A percentile compares a stretch with the other conserved stretches of the same genome.
phyloP scores from a whole-genome alignment of 2,888 invertebrate species.

The Drosophila kambysellisi region DNA sequence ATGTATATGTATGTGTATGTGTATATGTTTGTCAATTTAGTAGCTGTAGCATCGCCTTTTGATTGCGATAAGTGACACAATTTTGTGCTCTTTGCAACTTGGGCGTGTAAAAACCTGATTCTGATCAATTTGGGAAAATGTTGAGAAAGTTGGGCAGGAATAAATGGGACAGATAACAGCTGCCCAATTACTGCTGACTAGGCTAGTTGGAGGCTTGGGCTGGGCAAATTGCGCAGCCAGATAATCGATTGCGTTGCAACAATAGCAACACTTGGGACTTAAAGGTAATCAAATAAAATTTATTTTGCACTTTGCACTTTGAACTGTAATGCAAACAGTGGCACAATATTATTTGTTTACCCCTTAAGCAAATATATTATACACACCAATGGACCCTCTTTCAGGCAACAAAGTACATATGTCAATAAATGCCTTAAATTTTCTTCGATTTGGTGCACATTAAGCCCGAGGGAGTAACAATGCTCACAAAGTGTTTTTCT shows the following conservation, averaged over 20 bases:
- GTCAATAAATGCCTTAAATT: conserved; percentile 24
- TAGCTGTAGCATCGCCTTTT: conserved; percentile 21
- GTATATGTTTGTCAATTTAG: conserved; percentile 7
- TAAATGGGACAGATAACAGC: conserved; percentile 15
- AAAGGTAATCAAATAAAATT: conserved; percentile 11
- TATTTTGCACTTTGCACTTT: background rate
- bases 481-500: conserved; percentile 35
- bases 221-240: conserved; percentile 1
- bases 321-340: background rate
- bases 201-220: conserved; percentile 8
- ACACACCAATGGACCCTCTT: conserved; percentile 16
- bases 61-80: conserved; percentile 53
- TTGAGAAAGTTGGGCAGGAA: conserved; percentile 1
- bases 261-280: background rate
- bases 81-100: conserved; percentile 24
- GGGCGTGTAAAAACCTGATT: conserved; percentile 36
- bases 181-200: conserved; percentile 35
- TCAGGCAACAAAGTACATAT: background rate
- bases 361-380: conserved; percentile 53
- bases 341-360: background rate
- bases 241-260: conserved; percentile 28
- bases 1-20: background rate
- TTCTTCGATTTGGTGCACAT: background rate
- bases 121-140: conserved; percentile 36
- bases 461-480: conserved; percentile 23